A percentile compares a stretch with the other conserved stretches of the same genome.
Conservation (phyloP, 2,797 vertebrate genomes). For the Thamnophis elegans region DNA sequence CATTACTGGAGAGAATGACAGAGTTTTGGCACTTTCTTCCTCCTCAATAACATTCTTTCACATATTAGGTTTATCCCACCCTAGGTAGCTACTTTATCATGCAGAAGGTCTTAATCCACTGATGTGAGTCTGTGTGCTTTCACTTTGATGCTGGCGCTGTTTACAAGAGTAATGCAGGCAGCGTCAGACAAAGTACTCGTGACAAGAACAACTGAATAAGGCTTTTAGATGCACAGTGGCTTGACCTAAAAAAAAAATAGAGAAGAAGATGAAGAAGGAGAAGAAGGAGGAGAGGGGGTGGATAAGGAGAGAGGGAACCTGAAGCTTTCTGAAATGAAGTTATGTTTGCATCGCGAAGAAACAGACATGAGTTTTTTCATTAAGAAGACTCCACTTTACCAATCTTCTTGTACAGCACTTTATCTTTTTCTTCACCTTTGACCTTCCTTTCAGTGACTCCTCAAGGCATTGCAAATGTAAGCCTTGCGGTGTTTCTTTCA, state of each 20-base stretch:
- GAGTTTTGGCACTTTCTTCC: slow-evolving; percentile 99
- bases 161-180: slow-evolving; percentile 90
- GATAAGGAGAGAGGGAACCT: not conserved
- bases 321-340: slow-evolving; percentile 74
- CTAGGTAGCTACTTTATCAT: slow-evolving; percentile 99
- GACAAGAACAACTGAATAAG: slow-evolving; percentile 94
- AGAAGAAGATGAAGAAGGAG: slow-evolving; percentile 67
- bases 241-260: slow-evolving; percentile 78
- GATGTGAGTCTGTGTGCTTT: slow-evolving; percentile 93
- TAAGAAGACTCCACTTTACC: slow-evolving; percentile 82
- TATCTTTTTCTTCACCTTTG: slow-evolving; percentile 95
- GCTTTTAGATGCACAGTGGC: slow-evolving; percentile 90
- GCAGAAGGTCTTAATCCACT: slow-evolving; percentile 99
- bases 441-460: slow-evolving; percentile 87
- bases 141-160: slow-evolving; percentile 96
- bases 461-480: slow-evolving; percentile 86
- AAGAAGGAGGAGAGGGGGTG: slow-evolving; percentile 28
- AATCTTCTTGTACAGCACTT: slow-evolving; percentile 97
- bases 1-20: slow-evolving; percentile 97
- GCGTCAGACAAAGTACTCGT: slow-evolving; percentile 98
- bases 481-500: slow-evolving; percentile 90
- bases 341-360: slow-evolving; percentile 74
- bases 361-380: slow-evolving; percentile 81
- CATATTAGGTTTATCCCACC: slow-evolving; percentile 99
- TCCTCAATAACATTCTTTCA: slow-evolving; percentile 99